These are phyloP conservation scores for Parnassius orleans DNA, from an alignment of 2,888 invertebrate species.

Conservation along the genomic window DNA sequence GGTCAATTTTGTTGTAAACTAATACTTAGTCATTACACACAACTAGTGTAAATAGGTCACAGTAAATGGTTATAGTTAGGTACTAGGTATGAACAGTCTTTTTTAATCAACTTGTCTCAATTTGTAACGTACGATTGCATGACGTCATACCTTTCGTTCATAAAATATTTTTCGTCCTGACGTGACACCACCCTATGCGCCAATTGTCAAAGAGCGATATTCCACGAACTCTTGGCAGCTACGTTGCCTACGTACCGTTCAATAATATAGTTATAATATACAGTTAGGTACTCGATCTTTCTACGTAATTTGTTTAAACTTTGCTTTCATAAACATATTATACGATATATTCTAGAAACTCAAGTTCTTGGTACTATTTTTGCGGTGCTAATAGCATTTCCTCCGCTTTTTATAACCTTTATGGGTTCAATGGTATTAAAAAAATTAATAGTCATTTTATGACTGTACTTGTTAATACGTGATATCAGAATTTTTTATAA, in stretches of 20 bases:
- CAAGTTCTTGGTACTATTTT: neutral
- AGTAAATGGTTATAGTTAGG: too few species aligned
- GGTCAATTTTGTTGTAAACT: too few species aligned
- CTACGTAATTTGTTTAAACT: too few species aligned
- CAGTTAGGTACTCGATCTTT: neutral
- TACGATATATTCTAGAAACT: neutral
- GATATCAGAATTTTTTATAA: conserved; percentile 7
- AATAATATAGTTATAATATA: too few species aligned
- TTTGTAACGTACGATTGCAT: conserved; percentile 51
- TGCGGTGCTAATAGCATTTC: neutral
- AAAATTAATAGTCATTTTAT: too few species aligned
- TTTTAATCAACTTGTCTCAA: conserved; percentile 37
- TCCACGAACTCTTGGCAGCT: conserved; percentile 49
- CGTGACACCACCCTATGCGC: conserved; percentile 41
- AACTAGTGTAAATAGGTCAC: too few species aligned
- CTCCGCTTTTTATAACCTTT: too few species aligned
- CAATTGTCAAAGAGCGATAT: conserved; percentile 38
- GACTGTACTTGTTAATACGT: conserved; percentile 1
- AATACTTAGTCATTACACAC: too few species aligned
- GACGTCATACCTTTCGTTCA: conserved; percentile 63
- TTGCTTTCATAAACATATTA: neutral
- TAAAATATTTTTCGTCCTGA: conserved; percentile 42
- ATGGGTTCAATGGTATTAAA: too few species aligned
- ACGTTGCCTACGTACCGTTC: too few species aligned
- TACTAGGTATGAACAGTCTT: too few species aligned